These are phyloP conservation scores for Cecropterus lyciades DNA, from an alignment of 1,140 invertebrate species.

Conservation along the genomic window DNA sequence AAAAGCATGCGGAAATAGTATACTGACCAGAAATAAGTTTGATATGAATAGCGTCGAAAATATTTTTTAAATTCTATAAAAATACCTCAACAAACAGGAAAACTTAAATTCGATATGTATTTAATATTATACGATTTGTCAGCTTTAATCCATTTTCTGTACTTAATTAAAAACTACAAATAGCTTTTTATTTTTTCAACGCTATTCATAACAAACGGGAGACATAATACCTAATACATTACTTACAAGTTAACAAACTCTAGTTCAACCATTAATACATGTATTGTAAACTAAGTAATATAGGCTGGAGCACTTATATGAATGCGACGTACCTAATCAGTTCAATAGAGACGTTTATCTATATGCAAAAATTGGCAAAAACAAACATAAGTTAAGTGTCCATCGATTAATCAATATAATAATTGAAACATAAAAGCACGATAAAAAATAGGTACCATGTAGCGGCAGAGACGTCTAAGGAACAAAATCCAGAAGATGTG, in stretches of 20 bases:
- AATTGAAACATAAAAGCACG: too few species aligned
- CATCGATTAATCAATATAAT: slow-evolving; percentile 4
- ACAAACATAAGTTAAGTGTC: not conserved
- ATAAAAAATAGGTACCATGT: too few species aligned
- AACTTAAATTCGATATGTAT: too few species aligned
- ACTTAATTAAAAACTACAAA: not conserved
- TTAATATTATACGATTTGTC: too few species aligned
- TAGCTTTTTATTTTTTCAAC: slow-evolving; percentile 13
- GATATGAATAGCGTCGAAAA: slow-evolving; percentile 8
- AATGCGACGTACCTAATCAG: slow-evolving; percentile 37
- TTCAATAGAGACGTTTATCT: slow-evolving; percentile 36
- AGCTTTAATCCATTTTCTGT: not conserved
- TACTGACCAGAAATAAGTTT: slow-evolving; percentile 29
- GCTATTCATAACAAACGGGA: slow-evolving; percentile 38
- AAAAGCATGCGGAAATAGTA: slow-evolving; percentile 20
- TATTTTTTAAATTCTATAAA: not conserved
- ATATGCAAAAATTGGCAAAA: slow-evolving; percentile 7
- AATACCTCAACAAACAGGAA: too few species aligned
- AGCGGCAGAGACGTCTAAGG: too few species aligned
- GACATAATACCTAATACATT: slow-evolving; percentile 25
- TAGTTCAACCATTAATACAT: slow-evolving; percentile 15
- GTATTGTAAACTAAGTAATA: slow-evolving; percentile 17
- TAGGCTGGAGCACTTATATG: not conserved
- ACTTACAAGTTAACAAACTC: slow-evolving; percentile 35
- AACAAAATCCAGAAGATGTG: too few species aligned